These are phyloP conservation scores for Acleris cristana DNA, from an alignment of 2,888 invertebrate species.

Conservation along the genomic window DNA sequence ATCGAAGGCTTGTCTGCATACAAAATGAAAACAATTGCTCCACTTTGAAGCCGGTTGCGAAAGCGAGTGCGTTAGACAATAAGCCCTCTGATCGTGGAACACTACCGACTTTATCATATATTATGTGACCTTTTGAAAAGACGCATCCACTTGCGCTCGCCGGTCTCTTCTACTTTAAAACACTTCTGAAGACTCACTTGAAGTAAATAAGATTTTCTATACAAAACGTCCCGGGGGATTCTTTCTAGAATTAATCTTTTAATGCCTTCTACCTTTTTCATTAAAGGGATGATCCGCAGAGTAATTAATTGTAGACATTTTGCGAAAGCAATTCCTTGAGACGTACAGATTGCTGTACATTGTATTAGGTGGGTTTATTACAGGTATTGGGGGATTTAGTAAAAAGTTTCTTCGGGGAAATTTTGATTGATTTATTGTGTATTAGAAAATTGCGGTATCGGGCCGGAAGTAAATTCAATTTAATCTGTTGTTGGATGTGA, in stretches of 20 bases:
- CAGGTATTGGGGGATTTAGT: slow-evolving; percentile 8
- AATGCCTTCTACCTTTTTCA: slow-evolving; percentile 70
- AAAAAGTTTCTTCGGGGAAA: slow-evolving; percentile 13
- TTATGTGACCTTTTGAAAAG: too few species aligned
- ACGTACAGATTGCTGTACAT: slow-evolving; percentile 20
- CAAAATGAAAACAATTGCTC: too few species aligned
- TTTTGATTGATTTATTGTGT: slow-evolving; percentile 23
- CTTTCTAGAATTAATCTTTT: slow-evolving; percentile 75
- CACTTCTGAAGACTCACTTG: slow-evolving; percentile 56
- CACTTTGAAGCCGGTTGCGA: too few species aligned
- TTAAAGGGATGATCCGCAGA: slow-evolving; percentile 62
- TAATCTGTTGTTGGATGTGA: too few species aligned
- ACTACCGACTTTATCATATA: too few species aligned
- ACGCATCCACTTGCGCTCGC: background rate
- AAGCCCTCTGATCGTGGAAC: too few species aligned
- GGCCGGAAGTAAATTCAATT: background rate
- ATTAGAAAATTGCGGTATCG: background rate
- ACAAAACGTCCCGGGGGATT: slow-evolving; percentile 70
- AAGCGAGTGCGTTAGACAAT: too few species aligned
- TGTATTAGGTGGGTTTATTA: slow-evolving; percentile 12
- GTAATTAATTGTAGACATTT: slow-evolving; percentile 61
- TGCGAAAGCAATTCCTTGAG: slow-evolving; percentile 21
- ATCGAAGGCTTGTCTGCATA: too few species aligned
- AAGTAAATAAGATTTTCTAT: slow-evolving; percentile 77
- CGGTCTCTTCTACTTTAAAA: slow-evolving; percentile 30